Percentiles rank a stretch among this genome's conserved stretches.
These are phyloP conservation scores for Mustela nigripes DNA, from an alignment of 2,113 vertebrate species.

Conservation along the genomic window DNA sequence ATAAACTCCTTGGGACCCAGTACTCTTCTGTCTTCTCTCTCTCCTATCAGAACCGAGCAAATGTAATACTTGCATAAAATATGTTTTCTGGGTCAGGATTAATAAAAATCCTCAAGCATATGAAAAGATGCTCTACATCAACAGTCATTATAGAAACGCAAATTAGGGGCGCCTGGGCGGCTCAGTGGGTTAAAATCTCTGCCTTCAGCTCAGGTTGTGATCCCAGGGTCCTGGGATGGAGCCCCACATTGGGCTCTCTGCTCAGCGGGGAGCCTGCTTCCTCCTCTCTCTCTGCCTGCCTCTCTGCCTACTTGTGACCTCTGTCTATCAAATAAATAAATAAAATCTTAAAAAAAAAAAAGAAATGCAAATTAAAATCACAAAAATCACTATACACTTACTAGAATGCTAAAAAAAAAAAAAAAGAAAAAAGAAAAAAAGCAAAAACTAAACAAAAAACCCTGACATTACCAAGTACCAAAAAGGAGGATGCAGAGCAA, in stretches of 20 bases:
- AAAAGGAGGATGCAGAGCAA: background rate
- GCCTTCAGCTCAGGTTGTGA: too few relatives aligned
- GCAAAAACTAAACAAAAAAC: background rate
- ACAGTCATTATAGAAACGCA: constrained; percentile 32
- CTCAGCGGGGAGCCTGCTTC: too few relatives aligned
- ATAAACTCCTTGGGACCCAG: background rate
- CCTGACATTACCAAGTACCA: constrained; percentile 4
- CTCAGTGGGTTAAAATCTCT: too few relatives aligned
- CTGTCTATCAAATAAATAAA: too few relatives aligned
- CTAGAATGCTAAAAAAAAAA: constrained; percentile 8
- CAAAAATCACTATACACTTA: constrained; percentile 37
- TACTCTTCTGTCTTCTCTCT: background rate
- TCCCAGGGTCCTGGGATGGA: too few relatives aligned
- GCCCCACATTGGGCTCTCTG: too few relatives aligned
- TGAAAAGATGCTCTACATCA: constrained; percentile 23
- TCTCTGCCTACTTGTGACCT: too few relatives aligned
- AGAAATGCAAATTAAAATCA: constrained; percentile 55
- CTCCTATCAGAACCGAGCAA: background rate
- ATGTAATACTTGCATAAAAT: background rate
- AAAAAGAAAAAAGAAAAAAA: constrained; percentile 43
- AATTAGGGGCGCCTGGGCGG: background rate
- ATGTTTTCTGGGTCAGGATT: background rate
- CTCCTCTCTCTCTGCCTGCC: too few relatives aligned
- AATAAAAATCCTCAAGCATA: constrained; percentile 29
- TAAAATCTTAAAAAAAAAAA: background rate